These are phyloP conservation scores for Tiliacea citrago DNA, from an alignment of 2,888 invertebrate species.

Conservation along the genomic window DNA sequence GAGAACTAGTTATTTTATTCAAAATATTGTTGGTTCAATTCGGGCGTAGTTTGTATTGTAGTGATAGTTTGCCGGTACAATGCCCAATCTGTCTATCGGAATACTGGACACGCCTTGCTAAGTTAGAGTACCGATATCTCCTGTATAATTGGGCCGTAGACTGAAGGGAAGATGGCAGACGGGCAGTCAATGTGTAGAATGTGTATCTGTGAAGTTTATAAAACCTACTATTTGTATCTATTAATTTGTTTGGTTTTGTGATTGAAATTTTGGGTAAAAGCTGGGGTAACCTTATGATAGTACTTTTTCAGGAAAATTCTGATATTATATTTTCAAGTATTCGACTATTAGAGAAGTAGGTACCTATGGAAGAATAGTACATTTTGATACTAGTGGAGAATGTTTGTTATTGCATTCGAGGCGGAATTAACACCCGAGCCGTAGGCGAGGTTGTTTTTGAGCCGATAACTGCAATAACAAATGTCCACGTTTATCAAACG, in stretches of 20 bases:
- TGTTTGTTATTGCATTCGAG: too few species aligned
- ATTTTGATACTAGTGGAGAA: too few species aligned
- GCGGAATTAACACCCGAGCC: too few species aligned
- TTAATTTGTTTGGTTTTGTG: not conserved
- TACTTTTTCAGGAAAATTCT: not conserved
- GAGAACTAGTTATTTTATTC: conserved; percentile 35
- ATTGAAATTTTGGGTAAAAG: not conserved
- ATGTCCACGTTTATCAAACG: too few species aligned
- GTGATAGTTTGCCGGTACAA: conserved; percentile 26
- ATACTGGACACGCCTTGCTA: not conserved
- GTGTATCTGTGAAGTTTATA: not conserved
- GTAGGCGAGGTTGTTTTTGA: too few species aligned
- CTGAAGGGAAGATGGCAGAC: not conserved
- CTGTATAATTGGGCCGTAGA: conserved; percentile 25
- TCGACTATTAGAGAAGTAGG: too few species aligned
- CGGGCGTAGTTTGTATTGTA: conserved; percentile 22
- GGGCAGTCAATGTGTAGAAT: not conserved
- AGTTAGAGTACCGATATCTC: conserved; percentile 25
- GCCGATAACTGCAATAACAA: too few species aligned
- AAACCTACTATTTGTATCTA: not conserved
- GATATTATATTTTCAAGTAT: too few species aligned
- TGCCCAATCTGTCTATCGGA: conserved; percentile 18
- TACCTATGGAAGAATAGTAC: too few species aligned
- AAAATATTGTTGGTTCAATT: conserved; percentile 34
- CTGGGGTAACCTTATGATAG: not conserved